These are phyloP conservation scores for Strix aluco DNA, from an alignment of 2,113 vertebrate species.

Conservation along the genomic window DNA sequence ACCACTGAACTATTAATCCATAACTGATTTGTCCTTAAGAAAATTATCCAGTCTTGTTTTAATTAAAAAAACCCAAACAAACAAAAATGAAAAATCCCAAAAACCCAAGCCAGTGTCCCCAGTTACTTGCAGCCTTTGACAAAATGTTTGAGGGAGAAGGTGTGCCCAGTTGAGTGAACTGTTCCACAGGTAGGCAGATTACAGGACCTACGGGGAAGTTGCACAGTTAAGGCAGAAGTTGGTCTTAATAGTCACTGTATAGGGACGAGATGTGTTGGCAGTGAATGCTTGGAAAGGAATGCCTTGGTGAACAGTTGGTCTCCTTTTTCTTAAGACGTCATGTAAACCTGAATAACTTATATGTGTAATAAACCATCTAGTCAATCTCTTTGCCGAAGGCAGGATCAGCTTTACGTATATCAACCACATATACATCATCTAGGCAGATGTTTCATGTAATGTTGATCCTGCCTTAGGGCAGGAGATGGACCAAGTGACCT, in stretches of 20 bases:
- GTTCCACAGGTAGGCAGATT: not conserved
- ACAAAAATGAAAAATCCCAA: not conserved
- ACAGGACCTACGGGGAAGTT: not conserved
- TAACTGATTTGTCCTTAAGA: not conserved
- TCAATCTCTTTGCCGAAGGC: not conserved
- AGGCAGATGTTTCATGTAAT: not conserved
- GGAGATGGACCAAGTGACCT: not conserved
- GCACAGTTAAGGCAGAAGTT: not conserved
- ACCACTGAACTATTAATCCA: not conserved
- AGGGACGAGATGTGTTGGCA: not conserved
- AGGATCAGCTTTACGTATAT: not conserved
- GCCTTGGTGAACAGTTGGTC: not conserved
- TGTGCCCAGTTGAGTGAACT: not conserved
- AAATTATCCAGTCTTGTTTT: not conserved
- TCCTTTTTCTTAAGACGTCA: not conserved
- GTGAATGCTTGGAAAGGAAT: not conserved
- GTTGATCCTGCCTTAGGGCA: not conserved
- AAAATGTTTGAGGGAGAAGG: rapidly evolving
- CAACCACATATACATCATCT: not conserved
- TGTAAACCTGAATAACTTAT: not conserved
- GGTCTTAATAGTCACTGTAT: not conserved
- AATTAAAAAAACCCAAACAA: not conserved
- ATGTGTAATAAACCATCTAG: not conserved
- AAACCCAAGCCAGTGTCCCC: not conserved
- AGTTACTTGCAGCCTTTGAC: rapidly evolving